Percentiles rank a stretch among this genome's conserved stretches.
phyloP scores from a whole-genome alignment of 2,113 vertebrate species.

The Stercorarius parasiticus region DNA sequence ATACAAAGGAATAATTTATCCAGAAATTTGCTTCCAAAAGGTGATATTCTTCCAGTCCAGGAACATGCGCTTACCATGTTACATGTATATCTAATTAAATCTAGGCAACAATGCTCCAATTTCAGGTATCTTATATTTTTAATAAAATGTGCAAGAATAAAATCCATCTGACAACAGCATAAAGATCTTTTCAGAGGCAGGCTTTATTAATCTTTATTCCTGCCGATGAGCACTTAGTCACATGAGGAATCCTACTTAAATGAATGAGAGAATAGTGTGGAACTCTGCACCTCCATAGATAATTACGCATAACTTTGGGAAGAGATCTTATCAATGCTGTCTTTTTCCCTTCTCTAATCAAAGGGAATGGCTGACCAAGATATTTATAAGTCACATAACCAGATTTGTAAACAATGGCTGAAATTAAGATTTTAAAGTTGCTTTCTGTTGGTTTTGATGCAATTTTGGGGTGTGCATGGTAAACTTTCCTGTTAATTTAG shows the following conservation, averaged over 20 bases:
- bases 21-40: not conserved
- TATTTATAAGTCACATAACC: not conserved
- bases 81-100: not conserved
- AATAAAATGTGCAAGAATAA: not conserved
- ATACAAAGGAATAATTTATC: not conserved
- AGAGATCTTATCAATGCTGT: not conserved
- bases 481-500: not conserved
- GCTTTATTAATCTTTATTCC: slow-evolving; percentile 26
- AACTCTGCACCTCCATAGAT: not conserved
- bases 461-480: not conserved
- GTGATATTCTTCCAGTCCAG: not conserved
- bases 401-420: not conserved
- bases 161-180: not conserved
- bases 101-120: not conserved
- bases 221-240: not conserved
- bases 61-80: not conserved
- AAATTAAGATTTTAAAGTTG: not conserved
- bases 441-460: not conserved
- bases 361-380: not conserved
- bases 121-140: not conserved
- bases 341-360: not conserved
- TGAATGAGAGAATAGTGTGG: not conserved
- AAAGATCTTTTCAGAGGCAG: not conserved
- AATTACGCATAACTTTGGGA: not conserved
- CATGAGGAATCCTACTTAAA: not conserved